Evolutionary conservation across 2,888 invertebrate species (phyloP).

Genomic region (Biston betularia): DNA sequence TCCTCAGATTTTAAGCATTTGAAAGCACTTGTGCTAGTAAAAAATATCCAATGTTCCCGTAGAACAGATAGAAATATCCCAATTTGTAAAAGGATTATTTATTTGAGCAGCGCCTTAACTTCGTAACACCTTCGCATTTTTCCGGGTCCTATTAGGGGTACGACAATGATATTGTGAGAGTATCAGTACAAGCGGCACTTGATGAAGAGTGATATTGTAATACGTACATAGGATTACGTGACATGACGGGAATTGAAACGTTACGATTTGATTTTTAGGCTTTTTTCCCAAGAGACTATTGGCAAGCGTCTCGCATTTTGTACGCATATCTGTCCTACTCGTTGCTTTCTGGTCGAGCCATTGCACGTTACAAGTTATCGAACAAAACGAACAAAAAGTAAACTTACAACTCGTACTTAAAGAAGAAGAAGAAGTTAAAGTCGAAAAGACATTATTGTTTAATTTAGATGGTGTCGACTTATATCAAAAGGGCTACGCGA

Average conservation of each 20-base stretch:
- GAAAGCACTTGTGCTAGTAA: background rate
- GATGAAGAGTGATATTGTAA: conserved; percentile 10
- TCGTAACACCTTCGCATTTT: conserved; percentile 38
- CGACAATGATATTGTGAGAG: conserved; percentile 26
- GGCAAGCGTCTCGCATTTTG: too few species aligned
- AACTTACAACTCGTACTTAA: too few species aligned
- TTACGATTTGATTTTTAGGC: background rate
- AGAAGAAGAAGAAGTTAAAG: too few species aligned
- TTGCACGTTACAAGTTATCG: too few species aligned
- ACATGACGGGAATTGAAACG: background rate
- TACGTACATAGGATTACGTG: conserved; percentile 6
- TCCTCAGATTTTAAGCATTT: too few species aligned
- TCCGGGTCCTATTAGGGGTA: conserved; percentile 30
- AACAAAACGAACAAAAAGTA: too few species aligned
- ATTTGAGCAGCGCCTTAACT: conserved; percentile 32
- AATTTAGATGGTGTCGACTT: too few species aligned
- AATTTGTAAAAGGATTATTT: conserved; percentile 19
- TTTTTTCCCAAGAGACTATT: background rate
- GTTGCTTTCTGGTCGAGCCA: too few species aligned
- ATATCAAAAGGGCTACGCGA: too few species aligned
- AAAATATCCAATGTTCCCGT: background rate
- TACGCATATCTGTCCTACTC: too few species aligned
- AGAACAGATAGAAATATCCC: background rate
- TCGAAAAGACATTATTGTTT: too few species aligned
- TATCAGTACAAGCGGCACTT: conserved; percentile 15